Evolutionary conservation across 2,797 vertebrate species (phyloP).

Genomic region (Etheostoma nigrum): DNA sequence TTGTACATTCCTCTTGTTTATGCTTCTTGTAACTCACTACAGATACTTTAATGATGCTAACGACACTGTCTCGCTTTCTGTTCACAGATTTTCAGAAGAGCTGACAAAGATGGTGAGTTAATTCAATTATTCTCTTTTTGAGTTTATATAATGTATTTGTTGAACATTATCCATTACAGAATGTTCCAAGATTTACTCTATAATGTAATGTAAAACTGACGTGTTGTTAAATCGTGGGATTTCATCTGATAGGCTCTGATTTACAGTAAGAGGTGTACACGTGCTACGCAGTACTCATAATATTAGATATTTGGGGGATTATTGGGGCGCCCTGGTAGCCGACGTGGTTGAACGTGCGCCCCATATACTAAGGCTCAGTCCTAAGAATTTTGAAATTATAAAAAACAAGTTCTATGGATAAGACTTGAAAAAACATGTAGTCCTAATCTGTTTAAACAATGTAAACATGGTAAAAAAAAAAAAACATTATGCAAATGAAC

Average conservation of each 20-base stretch:
- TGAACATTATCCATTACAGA: background rate
- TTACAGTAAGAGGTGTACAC: too few species aligned
- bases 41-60: background rate
- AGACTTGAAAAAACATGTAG: background rate
- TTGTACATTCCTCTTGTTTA: background rate
- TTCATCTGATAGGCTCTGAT: background rate
- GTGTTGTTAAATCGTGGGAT: too few species aligned
- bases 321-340: too few species aligned
- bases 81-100: slow-evolving; percentile 83
- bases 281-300: too few species aligned
- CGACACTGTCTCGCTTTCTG: slow-evolving; percentile 33
- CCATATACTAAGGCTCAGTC: too few species aligned
- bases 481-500: background rate
- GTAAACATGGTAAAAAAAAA: background rate
- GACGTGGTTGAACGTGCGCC: too few species aligned
- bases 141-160: background rate
- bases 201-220: background rate
- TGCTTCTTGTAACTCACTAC: background rate
- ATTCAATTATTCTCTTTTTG: background rate
- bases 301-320: too few species aligned
- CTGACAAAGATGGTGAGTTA: slow-evolving; percentile 82
- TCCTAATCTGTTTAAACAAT: background rate
- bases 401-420: background rate
- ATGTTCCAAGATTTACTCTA: background rate
- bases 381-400: background rate